Evolutionary conservation across 2,113 vertebrate genomes (phyloP).

Genomic region (Anser cygnoides): DNA sequence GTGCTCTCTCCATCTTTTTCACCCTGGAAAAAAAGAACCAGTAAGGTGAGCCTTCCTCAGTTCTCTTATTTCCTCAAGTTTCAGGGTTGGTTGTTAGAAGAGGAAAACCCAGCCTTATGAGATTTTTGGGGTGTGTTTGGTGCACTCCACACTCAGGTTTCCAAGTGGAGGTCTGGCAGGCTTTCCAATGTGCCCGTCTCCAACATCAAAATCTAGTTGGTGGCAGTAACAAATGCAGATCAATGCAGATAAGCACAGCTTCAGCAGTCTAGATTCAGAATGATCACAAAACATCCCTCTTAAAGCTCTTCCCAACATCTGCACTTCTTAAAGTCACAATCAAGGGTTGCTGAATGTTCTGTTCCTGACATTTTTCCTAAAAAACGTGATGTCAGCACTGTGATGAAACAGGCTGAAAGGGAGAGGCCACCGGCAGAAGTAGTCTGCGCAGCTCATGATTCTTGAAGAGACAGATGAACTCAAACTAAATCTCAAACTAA

Average conservation of each 20-base stretch:
- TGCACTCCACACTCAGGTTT: not conserved
- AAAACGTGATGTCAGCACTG: not conserved
- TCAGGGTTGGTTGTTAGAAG: not conserved
- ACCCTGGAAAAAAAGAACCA: not conserved
- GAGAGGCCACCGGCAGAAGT: not conserved
- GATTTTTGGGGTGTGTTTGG: not conserved
- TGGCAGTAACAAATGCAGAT: not conserved
- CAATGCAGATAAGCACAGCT: too few relatives aligned
- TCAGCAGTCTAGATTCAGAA: not conserved
- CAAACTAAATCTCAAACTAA: not conserved
- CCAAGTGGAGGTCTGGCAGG: not conserved
- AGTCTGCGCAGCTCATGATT: not conserved
- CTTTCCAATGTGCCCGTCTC: not conserved
- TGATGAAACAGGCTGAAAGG: not conserved
- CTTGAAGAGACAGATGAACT: not conserved
- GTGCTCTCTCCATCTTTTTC: not conserved
- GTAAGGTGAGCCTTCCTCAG: not conserved
- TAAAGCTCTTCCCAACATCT: constrained; percentile 11
- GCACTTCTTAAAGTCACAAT: not conserved
- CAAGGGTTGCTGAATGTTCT: not conserved
- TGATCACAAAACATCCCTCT: not conserved
- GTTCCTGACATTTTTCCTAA: not conserved
- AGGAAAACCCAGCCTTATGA: not conserved
- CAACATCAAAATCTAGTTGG: not conserved
- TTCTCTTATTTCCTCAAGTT: not conserved